These are phyloP conservation scores for Bilobella aurantiaca DNA, from an alignment of 1,140 invertebrate genomes.

Conservation along the genomic window DNA sequence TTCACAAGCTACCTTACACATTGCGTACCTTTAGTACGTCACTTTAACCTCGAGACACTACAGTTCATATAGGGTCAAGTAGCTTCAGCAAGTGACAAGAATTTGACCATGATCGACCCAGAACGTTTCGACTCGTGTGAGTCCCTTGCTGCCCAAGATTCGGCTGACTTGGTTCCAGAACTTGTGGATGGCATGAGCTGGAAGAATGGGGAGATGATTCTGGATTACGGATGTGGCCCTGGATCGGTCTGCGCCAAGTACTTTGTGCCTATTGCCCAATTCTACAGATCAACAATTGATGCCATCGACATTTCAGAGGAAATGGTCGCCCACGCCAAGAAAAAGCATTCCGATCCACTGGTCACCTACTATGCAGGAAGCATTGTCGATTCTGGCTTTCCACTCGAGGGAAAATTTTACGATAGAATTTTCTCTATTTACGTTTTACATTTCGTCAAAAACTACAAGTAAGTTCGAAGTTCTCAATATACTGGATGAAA, in stretches of 20 bases:
- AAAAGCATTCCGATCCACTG: conserved; percentile 5
- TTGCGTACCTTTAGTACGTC: too few species aligned
- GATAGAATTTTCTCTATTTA: too few species aligned
- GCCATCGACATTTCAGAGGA: conserved; percentile 15
- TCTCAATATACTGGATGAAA: too few species aligned
- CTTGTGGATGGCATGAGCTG: conserved; percentile 1
- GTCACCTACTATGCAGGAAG: too few species aligned
- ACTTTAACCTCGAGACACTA: too few species aligned
- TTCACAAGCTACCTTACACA: too few species aligned
- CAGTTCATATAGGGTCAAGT: too few species aligned
- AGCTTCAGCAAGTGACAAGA: too few species aligned
- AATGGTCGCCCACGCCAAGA: conserved; percentile 9
- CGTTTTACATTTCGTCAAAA: too few species aligned
- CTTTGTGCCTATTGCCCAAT: conserved; percentile 15
- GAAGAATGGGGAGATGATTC: conserved; percentile 8
- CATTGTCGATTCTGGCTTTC: too few species aligned
- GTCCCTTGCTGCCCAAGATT: background rate
- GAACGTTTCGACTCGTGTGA: background rate
- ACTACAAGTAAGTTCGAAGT: too few species aligned
- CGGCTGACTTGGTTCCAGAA: background rate
- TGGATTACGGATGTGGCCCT: conserved; percentile 23
- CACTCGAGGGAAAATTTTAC: too few species aligned
- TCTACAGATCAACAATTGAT: conserved; percentile 1
- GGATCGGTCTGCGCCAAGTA: conserved; percentile 12
- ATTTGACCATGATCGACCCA: background rate